phyloP scores from a whole-genome alignment of 2,888 invertebrate species.

The Drosophila mimica region DNA sequence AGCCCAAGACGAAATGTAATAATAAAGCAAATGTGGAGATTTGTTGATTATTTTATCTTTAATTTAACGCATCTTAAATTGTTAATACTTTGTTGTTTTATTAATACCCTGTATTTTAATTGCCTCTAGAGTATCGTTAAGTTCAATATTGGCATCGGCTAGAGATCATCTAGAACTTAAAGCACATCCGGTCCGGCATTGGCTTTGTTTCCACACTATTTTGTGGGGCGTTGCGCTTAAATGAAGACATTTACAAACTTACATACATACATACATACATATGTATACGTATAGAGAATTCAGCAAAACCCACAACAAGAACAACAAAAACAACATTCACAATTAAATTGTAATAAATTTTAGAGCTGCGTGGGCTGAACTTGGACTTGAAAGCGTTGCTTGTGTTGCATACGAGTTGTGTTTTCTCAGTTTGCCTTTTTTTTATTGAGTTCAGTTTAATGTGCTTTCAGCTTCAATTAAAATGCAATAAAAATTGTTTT shows the following conservation, averaged over 20 bases:
- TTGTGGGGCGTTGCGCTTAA: constrained; percentile 41
- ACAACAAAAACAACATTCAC: constrained; percentile 49
- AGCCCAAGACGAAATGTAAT: constrained; percentile 1
- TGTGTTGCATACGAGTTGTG: constrained; percentile 7
- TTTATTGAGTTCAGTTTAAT: constrained; percentile 2
- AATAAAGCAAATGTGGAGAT: neutral
- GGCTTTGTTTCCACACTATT: constrained; percentile 21
- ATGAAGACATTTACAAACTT: constrained; percentile 60
- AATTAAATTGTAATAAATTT: constrained; percentile 77
- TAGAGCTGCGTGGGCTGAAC: constrained; percentile 62
- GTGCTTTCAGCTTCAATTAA: constrained; percentile 61
- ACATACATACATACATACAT: too few species aligned
- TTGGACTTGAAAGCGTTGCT: constrained; percentile 4
- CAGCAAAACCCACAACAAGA: constrained; percentile 24
- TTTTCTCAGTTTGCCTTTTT: constrained; percentile 6
- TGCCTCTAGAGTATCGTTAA: neutral
- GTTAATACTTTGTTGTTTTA: too few species aligned
- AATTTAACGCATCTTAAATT: too few species aligned
- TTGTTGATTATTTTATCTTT: neutral
- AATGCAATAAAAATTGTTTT: constrained; percentile 62
- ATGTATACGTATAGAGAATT: constrained; percentile 9
- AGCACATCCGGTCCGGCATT: constrained; percentile 12
- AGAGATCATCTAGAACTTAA: constrained; percentile 8
- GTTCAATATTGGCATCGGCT: neutral
- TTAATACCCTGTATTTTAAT: neutral